Evolutionary conservation across 1,140 invertebrate genomes (phyloP), one percentile per base, ranked within the genome.

Genomic region (Pogonus chalceus): DNA sequence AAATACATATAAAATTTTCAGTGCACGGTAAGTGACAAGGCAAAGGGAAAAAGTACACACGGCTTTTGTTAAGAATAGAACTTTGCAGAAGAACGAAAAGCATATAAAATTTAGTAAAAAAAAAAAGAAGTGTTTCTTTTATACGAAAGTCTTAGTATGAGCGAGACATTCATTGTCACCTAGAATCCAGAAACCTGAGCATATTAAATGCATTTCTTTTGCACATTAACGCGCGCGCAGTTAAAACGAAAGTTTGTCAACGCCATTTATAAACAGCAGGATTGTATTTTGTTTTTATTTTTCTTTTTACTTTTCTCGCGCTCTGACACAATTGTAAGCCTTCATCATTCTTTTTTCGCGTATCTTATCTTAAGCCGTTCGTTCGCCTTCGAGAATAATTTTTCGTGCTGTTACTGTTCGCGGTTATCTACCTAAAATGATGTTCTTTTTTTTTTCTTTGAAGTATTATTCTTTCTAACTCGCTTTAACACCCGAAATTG

Each of bases 331-430:
- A 43, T 43, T 43, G 37, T 43, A 43, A 43, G 37, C 37, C 18
- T 16, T 43, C 37, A 43, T 43, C 37, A 43, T 43, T 43, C 37
- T 43, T 43, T 43, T 43, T 43, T 9, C 37, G 3, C 18, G 37
- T 43, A 43, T 43, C 37, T 43, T 43, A 43, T 43, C 37, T 43
- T 43, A 43, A 43, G 37, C 37, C 18, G 37, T 43, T 4, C 37
- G 9, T 43, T 43, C 18, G 9, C 37, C 3, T 43, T 18, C 37
- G 37, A 4, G 37, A 43, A 43, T 43, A 43, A 43, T 43, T 43
- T 43, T 43, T 43, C 9, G 9, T 12, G n/a, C n/a, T n/a, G n/a
- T n/a, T n/a, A n/a, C n/a, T n/a, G n/a, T n/a, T n/a, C n/a, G n/a
- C n/a, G n/a, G n/a, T n/a, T n/a, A n/a, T n/a, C n/a, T n/a, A n/a